phyloP scores from a whole-genome alignment of 2,888 invertebrate genomes.

The Drosophila recens region DNA sequence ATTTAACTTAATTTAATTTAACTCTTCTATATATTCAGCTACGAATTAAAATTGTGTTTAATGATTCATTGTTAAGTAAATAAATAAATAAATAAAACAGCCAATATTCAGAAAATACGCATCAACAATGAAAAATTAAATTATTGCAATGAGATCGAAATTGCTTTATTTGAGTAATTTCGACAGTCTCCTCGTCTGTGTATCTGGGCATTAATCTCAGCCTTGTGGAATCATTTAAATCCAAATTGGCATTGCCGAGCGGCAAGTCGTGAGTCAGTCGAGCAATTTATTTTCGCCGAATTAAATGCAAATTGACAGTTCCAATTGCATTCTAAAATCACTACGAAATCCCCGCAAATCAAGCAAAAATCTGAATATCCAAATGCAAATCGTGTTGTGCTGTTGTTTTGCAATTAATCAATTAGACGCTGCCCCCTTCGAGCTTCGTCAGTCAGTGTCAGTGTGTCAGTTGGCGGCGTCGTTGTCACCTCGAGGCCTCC shows the following conservation, averaged over 20 bases:
- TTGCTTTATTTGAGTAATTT: constrained; percentile 42
- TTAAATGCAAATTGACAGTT: constrained; percentile 80
- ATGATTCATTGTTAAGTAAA: not conserved
- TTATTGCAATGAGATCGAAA: constrained; percentile 26
- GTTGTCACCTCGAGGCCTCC: constrained; percentile 73
- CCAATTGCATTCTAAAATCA: constrained; percentile 73
- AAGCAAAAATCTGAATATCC: constrained; percentile 50
- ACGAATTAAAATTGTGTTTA: too few relatives aligned
- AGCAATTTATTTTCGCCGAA: constrained; percentile 79
- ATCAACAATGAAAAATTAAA: constrained; percentile 41
- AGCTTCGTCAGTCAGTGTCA: constrained; percentile 77
- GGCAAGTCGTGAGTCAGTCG: constrained; percentile 73
- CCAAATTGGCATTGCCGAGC: constrained; percentile 40
- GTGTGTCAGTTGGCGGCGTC: constrained; percentile 68
- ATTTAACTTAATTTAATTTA: not conserved
- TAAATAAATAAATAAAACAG: not conserved
- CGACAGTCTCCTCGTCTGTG: constrained; percentile 14
- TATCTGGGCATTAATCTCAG: constrained; percentile 52
- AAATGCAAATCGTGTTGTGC: constrained; percentile 82
- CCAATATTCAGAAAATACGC: constrained; percentile 21
- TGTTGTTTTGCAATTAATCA: constrained; percentile 80
- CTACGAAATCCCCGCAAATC: constrained; percentile 42
- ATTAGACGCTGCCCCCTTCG: constrained; percentile 69
- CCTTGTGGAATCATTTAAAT: constrained; percentile 56
- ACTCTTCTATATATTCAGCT: too few relatives aligned